Evolutionary conservation across 2,888 invertebrate genomes (phyloP), one percentile per base, ranked within the genome.

Genomic region (Zaprionus obscuricornis): DNA sequence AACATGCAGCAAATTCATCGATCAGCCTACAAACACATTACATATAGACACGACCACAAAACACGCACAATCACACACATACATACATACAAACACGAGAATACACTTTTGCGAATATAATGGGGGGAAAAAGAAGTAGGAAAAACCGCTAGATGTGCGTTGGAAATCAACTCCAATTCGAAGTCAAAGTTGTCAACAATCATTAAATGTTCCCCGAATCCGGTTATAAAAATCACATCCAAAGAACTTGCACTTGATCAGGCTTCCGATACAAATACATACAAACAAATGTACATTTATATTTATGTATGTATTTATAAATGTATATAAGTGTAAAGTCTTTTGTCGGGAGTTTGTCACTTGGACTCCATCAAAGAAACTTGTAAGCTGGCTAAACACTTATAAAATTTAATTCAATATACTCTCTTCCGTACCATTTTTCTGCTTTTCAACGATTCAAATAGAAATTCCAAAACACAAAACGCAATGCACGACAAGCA

Each of bases 171-270:
- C 55, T 74, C 46, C 45, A 43, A 62, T 39, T 60, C 42, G 36
- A 22, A 74, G 50, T 66, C 51, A 55, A 67, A 84, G 74, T 74
- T 85, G 82, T 84, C 81, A 71, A 47, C 47, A 34, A 58, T 62
- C 58, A 65, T 57, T 69, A 67, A 37, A 57, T 63, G 40, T 62
- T 36, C 18, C 43, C 22, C 43, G 59, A 83, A 75, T 82, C 85
- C 83, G 83, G 79, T 85, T 79, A 66, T 55, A 82, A 73, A 72
- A 64, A 60, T 40, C 70, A 63, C 58, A 81, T 66, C 52, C 60
- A 64, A 37, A 76, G 62, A 66, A 43, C 47, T 56, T 69, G 72
- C 68, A 66, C 66, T 72, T 60, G 62, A 72, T 66, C 43, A 52
- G 59, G 54, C 40, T 47, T 59, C 40, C 33, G 45, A 51, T 14